Conservation (phyloP, 2,113 vertebrate species). For the Colinus virginianus region DNA sequence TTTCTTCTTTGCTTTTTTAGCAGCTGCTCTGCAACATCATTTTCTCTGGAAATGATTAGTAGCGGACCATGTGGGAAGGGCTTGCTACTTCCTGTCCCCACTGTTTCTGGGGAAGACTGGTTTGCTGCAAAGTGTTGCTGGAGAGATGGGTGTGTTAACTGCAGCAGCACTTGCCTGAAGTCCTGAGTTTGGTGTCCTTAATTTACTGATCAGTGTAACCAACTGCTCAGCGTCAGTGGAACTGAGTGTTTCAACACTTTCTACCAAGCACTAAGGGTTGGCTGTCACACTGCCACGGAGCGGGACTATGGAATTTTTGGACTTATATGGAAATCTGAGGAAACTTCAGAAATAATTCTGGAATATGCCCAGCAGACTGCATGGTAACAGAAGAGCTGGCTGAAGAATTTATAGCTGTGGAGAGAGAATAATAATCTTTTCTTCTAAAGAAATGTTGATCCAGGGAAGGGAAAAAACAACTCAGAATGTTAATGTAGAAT, state of each 20-base stretch:
- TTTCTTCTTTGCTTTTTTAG: fast-evolving
- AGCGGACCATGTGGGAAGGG: neutral
- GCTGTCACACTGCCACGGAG: neutral
- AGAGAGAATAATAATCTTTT: conserved; percentile 14
- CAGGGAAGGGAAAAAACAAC: conserved; percentile 2
- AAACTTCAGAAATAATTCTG: conserved; percentile 62
- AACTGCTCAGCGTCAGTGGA: neutral
- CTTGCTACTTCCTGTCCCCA: neutral
- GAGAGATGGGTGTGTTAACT: neutral
- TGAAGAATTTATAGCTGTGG: conserved; percentile 54
- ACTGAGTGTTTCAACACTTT: neutral
- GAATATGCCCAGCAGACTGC: conserved; percentile 57
- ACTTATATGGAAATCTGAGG: conserved; percentile 70
- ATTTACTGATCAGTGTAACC: neutral
- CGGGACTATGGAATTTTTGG: conserved; percentile 7
- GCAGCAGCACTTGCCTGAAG: neutral
- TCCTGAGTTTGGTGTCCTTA: neutral
- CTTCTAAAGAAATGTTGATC: conserved; percentile 38
- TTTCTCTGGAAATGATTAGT: neutral
- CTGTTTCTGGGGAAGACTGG: neutral
- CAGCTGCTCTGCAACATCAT: neutral
- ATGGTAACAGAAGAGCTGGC: conserved; percentile 37
- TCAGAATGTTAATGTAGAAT: conserved; percentile 24
- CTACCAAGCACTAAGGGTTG: neutral
- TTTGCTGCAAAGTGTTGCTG: neutral